Base-by-base conservation (phyloP, 2,888 invertebrate genomes). In the Leptopilina drosophilae region DNA sequence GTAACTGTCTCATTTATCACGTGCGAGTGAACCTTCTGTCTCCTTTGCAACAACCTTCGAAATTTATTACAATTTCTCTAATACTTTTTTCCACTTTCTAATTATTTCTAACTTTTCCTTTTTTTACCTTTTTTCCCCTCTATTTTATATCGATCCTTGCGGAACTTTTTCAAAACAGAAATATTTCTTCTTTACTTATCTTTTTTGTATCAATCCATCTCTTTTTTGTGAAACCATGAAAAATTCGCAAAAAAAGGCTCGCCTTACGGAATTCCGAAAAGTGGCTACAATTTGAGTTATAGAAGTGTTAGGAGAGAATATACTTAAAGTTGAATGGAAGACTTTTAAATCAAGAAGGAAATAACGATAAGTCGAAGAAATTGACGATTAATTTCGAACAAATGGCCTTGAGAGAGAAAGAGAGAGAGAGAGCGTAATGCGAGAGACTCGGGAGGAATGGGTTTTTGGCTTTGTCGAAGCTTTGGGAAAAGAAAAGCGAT, bases 401-500 rank as follows among this genome's bases (percentile, higher is more conserved):
- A 73, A 73, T 56, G 73, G 56, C n/a, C 33, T 73, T 53, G 33
- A 26, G 11, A 73, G 73, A 20, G 20, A 20, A 1, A 20, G 20
- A 20, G 20, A 20, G 20, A 20, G 20, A 20, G 20, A 20, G 49
- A 53, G 53, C 11, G 11, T 73, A 73, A 73, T 56, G 56, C 33
- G 56, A 33, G 33, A 78, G 79, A 83, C 80, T 82, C 75, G 76
- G 78, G 67, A 78, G 78, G 76, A 81, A 81, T 79, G 81, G 80
- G 78, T 81, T 79, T 81, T 79, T 79, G 78, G 81, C 78, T 82
- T 80, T 82, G 69, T 69, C 76, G 76, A 80, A 49, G 81, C 83
- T 76, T 82, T 81, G 77, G 20, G 77, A 78, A 82, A 85, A 86
- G 87, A 87, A 86, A 82, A 84, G 84, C 85, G 83, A 87, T 86